Base-by-base conservation (phyloP, 2,797 vertebrate species). In the Streptopelia turtur region DNA sequence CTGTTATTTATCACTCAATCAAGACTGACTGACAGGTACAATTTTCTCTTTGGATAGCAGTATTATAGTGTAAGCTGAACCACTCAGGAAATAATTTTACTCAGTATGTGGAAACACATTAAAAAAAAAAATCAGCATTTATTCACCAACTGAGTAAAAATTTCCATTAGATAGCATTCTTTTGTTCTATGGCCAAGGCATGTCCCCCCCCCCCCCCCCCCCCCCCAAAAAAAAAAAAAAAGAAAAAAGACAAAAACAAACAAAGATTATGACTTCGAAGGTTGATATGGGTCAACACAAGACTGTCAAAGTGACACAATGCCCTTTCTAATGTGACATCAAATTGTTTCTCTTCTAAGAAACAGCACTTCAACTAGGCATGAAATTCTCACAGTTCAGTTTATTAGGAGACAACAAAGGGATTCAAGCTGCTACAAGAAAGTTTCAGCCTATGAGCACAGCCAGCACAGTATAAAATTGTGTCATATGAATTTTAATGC, bases 401-500 rank as follows among this genome's bases (percentile, higher is more conserved):
- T 91, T 96, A 90, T 77, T 69, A 92, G 70, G 84, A 94, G 43
- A 59, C 53, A 95, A 95, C 87, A 97, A 97, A 94, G 66, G 75
- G 87, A 96, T 65, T 93, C 90, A 89, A 82, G 88, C 79, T 84
- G 72, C 83, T 60, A 69, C 78, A 81, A 78, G 57, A 83, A 96
- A 95, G 87, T 96, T 96, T 90, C 83, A 95, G 78, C 57, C 70
- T 83, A 74, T 74, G 27, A 95, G 68, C 74, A 87, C 55, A 95
- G 71, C 41, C 57, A 94, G 75, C 13, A 1, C 72, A 65, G 65
- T 75, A 86, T n/a, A 95, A 94, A 96, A 95, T 83, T 85, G 88
- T 96, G 89, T 94, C 95, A 93, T 94, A 94, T 94, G 89, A 95
- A 96, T 96, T 96, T 96, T 96, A 95, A 96, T 96, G 89, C 37